phyloP scores from a whole-genome alignment of 1,140 invertebrate genomes.

The Proctacanthus coquilletti region DNA sequence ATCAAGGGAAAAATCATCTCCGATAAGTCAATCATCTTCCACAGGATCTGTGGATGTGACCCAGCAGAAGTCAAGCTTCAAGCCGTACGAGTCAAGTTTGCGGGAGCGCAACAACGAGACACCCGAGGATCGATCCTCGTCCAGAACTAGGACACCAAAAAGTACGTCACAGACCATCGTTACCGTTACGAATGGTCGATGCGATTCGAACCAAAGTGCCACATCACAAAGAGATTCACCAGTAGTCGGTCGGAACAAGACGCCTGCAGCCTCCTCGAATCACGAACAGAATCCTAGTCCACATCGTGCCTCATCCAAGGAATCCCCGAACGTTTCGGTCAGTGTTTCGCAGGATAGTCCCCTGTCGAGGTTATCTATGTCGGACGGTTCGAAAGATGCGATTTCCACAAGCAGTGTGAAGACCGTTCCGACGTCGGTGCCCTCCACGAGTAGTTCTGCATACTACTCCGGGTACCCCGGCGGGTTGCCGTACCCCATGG shows the following conservation, averaged over 20 bases:
- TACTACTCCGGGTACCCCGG: slow-evolving; percentile 36
- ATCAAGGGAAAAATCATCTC: slow-evolving; percentile 41
- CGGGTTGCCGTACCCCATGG: slow-evolving; percentile 47
- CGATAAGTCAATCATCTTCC: slow-evolving; percentile 28
- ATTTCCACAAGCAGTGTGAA: slow-evolving; percentile 25
- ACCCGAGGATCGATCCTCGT: slow-evolving; percentile 28
- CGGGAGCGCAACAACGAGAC: slow-evolving; percentile 12
- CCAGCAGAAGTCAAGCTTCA: slow-evolving; percentile 43
- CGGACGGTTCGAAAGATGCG: slow-evolving; percentile 19
- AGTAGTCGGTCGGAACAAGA: too few species aligned
- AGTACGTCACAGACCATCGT: slow-evolving; percentile 7
- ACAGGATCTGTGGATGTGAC: background rate
- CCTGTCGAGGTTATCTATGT: slow-evolving; percentile 1
- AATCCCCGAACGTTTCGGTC: slow-evolving; percentile 21
- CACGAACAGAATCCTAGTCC: slow-evolving; percentile 18
- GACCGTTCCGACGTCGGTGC: slow-evolving; percentile 35
- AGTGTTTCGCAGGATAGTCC: slow-evolving; percentile 25
- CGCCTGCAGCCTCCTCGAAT: too few species aligned
- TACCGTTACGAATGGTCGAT: slow-evolving; percentile 15
- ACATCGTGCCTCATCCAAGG: slow-evolving; percentile 26
- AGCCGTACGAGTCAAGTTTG: slow-evolving; percentile 51
- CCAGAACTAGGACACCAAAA: slow-evolving; percentile 23
- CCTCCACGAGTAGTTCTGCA: slow-evolving; percentile 40
- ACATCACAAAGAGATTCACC: slow-evolving; percentile 27
- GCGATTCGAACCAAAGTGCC: slow-evolving; percentile 30